Base-by-base conservation (phyloP, 2,888 invertebrate species). In the Drosophila rellima region DNA sequence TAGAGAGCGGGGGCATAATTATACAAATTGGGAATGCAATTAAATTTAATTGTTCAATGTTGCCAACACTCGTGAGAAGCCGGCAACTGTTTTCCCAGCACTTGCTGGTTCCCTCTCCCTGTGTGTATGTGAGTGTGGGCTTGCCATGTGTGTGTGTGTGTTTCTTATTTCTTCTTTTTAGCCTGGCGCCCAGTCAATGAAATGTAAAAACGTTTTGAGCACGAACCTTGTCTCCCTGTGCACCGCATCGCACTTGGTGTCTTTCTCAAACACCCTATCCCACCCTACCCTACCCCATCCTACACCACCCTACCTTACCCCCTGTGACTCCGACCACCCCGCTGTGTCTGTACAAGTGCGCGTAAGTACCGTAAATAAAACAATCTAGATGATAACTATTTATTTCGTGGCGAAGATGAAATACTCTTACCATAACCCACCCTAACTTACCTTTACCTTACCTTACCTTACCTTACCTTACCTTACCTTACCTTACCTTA, bases 21-120 rank as follows among this genome's bases (percentile, higher is more conserved):
- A 88, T 88, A 89, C 89, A 88, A 88, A 88, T 88, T 89, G 89
- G 88, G 82, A 88, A 80, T 89, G 88, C 88, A 89, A 88, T 88
- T 88, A 88, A 88, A 89, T 88, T 88, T 88, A 83, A 83, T 83
- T 83, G 83, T 83, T 86, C 66, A 81, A 77, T 79, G 85, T 78
- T 82, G 70, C 72, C 78, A 64, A 68, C 82, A 84, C 84, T 83
- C 76, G 76, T 78, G 74, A 77, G 77, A 76, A 76, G 68, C 50
- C 64, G 65, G 51, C 75, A 76, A 76, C 68, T 76, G 75, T 72
- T 72, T 64, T 62, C 31, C 57, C 62, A 47, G 42, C 64, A 50
- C 56, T 56, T 33, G 50, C 67, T 62, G 3, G 59, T 64, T 66
- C 64, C 52, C 35, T 23, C 15, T 1, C 33, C 39, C 44, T 61